These are phyloP conservation scores for Sanderia malayensis DNA, from an alignment of 30 jellyfish, hydroid and myxozoan species.

Conservation along the genomic window DNA sequence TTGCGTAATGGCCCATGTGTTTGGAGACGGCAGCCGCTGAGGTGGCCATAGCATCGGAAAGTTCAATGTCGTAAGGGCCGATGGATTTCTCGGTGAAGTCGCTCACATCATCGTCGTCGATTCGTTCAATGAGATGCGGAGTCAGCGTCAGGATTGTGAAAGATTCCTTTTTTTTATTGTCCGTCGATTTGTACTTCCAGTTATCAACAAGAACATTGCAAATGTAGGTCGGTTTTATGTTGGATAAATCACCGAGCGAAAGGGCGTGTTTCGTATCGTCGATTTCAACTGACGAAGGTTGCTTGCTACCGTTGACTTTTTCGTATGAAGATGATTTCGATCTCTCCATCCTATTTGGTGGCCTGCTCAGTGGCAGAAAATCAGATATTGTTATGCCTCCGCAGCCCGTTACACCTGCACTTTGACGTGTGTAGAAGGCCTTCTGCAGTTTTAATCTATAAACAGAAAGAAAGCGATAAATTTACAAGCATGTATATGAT, in stretches of 20 bases:
- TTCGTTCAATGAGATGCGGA: conserved; percentile 63
- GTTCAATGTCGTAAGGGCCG: conserved; percentile 48
- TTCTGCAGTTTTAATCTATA: conserved; percentile 62
- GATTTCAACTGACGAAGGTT: too few species aligned
- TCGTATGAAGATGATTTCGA: too few species aligned
- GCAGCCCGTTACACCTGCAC: conserved; percentile 66
- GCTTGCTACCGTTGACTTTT: too few species aligned
- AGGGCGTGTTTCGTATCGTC: conserved; percentile 11
- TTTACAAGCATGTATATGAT: too few species aligned
- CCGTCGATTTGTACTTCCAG: conserved; percentile 43
- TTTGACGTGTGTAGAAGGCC: conserved; percentile 54
- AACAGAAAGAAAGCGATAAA: too few species aligned
- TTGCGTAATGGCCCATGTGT: conserved; percentile 56
- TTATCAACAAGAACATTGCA: conserved; percentile 66
- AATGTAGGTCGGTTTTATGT: conserved; percentile 44
- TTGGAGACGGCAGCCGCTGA: conserved; percentile 68
- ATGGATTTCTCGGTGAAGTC: conserved; percentile 48
- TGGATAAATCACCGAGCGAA: conserved; percentile 45
- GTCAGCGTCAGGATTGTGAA: conserved; percentile 52
- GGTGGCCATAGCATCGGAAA: conserved; percentile 83
- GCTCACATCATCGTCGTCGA: conserved; percentile 51
- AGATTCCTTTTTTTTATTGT: not conserved
- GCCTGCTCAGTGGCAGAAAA: conserved; percentile 39
- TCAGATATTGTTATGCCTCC: conserved; percentile 60
- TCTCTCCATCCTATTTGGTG: not conserved